These are phyloP conservation scores for Eulemur macaco DNA, from an alignment of 2,113 vertebrate genomes.

Conservation along the genomic window DNA sequence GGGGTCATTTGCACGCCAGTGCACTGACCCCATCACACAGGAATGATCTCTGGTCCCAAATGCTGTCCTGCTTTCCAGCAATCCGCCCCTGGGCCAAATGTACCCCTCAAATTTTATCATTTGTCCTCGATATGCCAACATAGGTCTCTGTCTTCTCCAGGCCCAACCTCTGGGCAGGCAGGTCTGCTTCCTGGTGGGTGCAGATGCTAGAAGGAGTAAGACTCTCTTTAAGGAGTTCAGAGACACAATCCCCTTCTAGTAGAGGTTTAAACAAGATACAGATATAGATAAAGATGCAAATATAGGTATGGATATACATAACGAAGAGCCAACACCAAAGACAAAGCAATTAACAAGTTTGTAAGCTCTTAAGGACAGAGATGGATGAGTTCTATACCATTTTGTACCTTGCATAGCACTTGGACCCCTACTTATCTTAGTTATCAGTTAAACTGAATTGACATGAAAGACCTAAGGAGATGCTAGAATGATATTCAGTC, in stretches of 20 bases:
- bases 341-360: not conserved
- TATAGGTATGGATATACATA: not conserved
- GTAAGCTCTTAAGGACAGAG: not conserved
- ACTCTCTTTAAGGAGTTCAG: not conserved
- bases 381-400: not conserved
- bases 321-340: not conserved
- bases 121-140: not conserved
- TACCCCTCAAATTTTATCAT: not conserved
- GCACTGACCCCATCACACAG: not conserved
- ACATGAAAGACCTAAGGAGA: conserved; percentile 4
- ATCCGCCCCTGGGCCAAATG: not conserved
- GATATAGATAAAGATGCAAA: not conserved
- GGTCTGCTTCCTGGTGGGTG: not conserved
- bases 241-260: not conserved
- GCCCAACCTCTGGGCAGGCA: not conserved
- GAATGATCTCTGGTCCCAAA: not conserved
- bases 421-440: not conserved
- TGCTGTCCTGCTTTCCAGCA: not conserved
- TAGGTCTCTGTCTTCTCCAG: not conserved
- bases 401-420: not conserved
- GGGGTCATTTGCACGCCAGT: no score
- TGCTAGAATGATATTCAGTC: not conserved
- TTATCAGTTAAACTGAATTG: not conserved
- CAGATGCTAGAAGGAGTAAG: not conserved
- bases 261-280: not conserved